These are phyloP conservation scores for Xiphias gladius DNA, from an alignment of 2,113 vertebrate species.

Conservation along the genomic window DNA sequence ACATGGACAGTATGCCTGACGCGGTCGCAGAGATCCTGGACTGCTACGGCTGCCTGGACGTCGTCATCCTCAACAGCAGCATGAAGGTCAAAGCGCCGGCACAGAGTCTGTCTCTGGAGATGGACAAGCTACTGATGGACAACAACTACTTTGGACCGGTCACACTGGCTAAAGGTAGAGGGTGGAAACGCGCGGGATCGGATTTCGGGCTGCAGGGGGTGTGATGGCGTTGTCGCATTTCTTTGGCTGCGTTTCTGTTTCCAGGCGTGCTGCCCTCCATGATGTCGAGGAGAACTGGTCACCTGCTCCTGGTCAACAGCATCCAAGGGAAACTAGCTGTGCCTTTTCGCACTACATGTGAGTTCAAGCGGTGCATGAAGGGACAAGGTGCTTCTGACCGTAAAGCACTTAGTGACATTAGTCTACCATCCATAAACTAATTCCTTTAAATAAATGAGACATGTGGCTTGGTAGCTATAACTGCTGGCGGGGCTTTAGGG, in stretches of 20 bases:
- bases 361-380: constrained; percentile 73
- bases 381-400: background rate
- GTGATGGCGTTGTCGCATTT: background rate
- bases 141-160: constrained; percentile 96
- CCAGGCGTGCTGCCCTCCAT: constrained; percentile 93
- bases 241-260: background rate
- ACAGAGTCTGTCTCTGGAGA: constrained; percentile 90
- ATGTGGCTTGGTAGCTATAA: no score
- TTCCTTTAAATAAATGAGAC: no score
- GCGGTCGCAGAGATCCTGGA: constrained; percentile 90
- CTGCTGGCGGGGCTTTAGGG: no score
- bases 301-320: constrained; percentile 92
- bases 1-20: constrained; percentile 87
- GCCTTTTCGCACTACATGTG: constrained; percentile 93
- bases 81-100: constrained; percentile 93
- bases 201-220: no score
- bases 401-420: background rate
- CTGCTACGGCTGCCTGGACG: constrained; percentile 93
- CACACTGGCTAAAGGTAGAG: constrained; percentile 92
- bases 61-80: constrained; percentile 94
- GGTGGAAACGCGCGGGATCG: fast-evolving
- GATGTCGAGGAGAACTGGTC: constrained; percentile 93
- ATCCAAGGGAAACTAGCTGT: constrained; percentile 94
- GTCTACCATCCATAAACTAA: no score
- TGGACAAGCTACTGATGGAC: constrained; percentile 95